These are phyloP conservation scores for Sycophila sp. DNA, from an alignment of 1,140 invertebrate genomes.

Conservation along the genomic window DNA sequence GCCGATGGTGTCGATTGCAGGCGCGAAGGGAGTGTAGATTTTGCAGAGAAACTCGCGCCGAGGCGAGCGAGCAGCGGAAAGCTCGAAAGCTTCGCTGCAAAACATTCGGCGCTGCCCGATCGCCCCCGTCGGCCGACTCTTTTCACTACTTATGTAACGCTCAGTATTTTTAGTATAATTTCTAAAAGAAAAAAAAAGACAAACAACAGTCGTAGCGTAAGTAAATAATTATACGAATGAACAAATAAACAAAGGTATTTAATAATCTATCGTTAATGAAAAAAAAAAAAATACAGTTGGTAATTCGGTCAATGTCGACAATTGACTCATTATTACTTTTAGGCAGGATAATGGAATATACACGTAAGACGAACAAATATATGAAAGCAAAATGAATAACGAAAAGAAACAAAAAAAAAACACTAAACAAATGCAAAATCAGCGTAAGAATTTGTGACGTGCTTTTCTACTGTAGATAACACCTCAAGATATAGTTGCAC, in stretches of 20 bases:
- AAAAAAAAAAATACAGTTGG: constrained; percentile 35
- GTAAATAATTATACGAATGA: constrained; percentile 29
- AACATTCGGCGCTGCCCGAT: not conserved
- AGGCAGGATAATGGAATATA: constrained; percentile 34
- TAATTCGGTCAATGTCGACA: constrained; percentile 35
- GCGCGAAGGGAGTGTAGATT: too few relatives aligned
- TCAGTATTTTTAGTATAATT: constrained; percentile 22
- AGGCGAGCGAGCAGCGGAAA: too few relatives aligned
- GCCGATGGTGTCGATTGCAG: too few relatives aligned
- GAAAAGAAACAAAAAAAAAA: too few relatives aligned
- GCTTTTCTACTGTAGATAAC: constrained; percentile 30
- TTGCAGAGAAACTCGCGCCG: too few relatives aligned
- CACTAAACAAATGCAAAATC: constrained; percentile 31
- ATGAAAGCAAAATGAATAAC: too few relatives aligned
- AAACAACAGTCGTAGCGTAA: constrained; percentile 25
- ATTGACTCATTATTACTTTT: not conserved
- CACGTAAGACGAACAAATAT: too few relatives aligned
- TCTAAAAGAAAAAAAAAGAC: constrained; percentile 12
- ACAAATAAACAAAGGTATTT: not conserved
- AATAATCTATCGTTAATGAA: constrained; percentile 14
- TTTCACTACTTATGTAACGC: constrained; percentile 7
- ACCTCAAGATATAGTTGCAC: constrained; percentile 19
- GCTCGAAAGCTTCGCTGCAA: too few relatives aligned
- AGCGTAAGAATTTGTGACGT: constrained; percentile 40
- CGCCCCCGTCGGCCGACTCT: not conserved